Conservation (phyloP, 2,797 vertebrate genomes). For the Cuculus canorus region DNA sequence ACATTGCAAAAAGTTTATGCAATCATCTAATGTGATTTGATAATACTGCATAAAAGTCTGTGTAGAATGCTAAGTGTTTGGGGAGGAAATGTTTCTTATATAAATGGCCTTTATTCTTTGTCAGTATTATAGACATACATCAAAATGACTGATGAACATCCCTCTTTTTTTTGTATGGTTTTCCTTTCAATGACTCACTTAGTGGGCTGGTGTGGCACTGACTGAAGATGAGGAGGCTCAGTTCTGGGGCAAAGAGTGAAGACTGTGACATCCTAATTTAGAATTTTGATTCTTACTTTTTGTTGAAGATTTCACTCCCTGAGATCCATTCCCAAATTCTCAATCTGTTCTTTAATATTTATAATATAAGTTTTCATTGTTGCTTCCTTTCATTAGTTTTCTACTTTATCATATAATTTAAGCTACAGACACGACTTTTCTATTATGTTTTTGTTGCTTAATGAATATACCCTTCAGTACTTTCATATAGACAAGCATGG, state of each 20-base stretch:
- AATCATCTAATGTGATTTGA: conserved; percentile 21
- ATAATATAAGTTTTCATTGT: neutral
- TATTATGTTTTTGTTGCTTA: neutral
- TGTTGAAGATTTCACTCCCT: neutral
- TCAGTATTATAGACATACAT: neutral
- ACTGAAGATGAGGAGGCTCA: neutral
- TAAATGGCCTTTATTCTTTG: neutral
- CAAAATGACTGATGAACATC: neutral
- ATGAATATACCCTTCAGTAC: neutral
- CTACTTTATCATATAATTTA: neutral
- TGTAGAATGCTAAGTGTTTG: conserved; percentile 9
- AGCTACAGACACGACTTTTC: neutral
- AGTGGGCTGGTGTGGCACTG: neutral
- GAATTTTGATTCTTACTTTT: neutral
- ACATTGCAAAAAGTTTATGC: conserved; percentile 35
- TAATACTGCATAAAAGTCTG: neutral
- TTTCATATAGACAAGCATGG: neutral
- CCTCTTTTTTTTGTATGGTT: rapidly evolving
- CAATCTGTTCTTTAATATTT: neutral
- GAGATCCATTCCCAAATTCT: neutral
- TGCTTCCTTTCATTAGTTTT: neutral
- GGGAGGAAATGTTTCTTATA: neutral
- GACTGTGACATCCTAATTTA: neutral
- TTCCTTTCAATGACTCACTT: neutral
- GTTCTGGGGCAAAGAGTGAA: neutral